Evolutionary conservation across 2,888 invertebrate species (phyloP).

Genomic region (Sinhomidia bicolor): DNA sequence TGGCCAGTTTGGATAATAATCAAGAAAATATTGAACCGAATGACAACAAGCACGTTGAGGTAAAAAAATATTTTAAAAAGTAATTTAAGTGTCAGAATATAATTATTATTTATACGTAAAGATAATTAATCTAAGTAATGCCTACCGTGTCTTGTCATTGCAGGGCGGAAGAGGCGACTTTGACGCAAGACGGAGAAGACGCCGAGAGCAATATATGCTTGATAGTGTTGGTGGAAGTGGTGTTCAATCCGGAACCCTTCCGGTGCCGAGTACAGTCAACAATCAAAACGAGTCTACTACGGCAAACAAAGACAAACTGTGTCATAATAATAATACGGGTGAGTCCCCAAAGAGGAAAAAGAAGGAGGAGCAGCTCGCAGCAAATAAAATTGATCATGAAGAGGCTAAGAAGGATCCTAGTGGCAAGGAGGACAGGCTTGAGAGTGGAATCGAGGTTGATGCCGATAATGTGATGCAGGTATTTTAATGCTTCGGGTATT

Average conservation of each 20-base stretch:
- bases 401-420: conserved; percentile 74
- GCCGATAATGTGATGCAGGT: conserved; percentile 84
- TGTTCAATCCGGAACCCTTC: conserved; percentile 79
- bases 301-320: conserved; percentile 76
- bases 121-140: no score
- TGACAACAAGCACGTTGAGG: conserved; percentile 83
- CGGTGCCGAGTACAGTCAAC: conserved; percentile 83
- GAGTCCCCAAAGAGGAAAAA: conserved; percentile 76
- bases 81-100: no score
- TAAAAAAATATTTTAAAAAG: conserved; percentile 25
- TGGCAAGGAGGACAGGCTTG: conserved; percentile 81
- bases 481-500: neutral
- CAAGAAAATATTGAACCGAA: conserved; percentile 88
- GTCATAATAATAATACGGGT: conserved; percentile 79
- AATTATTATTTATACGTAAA: no score
- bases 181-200: conserved; percentile 84
- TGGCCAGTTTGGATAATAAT: conserved; percentile 84
- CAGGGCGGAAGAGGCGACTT: conserved; percentile 85
- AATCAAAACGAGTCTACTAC: conserved; percentile 78
- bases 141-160: no score
- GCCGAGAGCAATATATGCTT: conserved; percentile 80
- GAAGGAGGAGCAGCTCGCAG: conserved; percentile 64
- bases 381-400: conserved; percentile 57
- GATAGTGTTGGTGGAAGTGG: conserved; percentile 80
- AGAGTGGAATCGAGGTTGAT: conserved; percentile 85